Conservation (phyloP, 2,888 invertebrate genomes). For the Epirrita christyi region DNA sequence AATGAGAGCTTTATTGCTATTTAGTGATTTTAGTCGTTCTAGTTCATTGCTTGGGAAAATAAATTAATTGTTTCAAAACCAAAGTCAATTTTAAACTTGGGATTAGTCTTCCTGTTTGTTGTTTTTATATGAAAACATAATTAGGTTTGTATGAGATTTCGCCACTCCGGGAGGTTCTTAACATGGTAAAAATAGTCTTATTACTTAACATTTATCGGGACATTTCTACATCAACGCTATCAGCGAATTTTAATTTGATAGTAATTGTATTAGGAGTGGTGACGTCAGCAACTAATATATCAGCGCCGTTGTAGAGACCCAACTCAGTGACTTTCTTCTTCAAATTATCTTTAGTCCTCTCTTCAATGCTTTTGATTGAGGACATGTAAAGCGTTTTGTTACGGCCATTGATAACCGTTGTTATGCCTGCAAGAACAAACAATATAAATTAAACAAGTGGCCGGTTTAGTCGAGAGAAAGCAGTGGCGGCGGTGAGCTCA, state of each 20-base stretch:
- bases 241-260: constrained; percentile 88
- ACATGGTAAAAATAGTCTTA: background rate
- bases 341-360: constrained; percentile 94
- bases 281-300: constrained; percentile 95
- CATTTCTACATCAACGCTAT: constrained; percentile 83
- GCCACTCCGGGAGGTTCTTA: background rate
- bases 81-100: too few species aligned
- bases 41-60: too few species aligned
- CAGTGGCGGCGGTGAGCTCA: too few species aligned
- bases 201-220: constrained; percentile 26
- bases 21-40: too few species aligned
- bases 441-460: background rate
- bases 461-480: too few species aligned
- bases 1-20: too few species aligned
- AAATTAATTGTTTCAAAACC: too few species aligned
- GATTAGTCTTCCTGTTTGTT: too few species aligned
- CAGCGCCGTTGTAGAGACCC: constrained; percentile 92
- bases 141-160: too few species aligned
- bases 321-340: constrained; percentile 94
- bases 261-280: constrained; percentile 94
- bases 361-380: constrained; percentile 95
- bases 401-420: constrained; percentile 91
- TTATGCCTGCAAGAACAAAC: constrained; percentile 85
- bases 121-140: too few species aligned
- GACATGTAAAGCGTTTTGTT: constrained; percentile 97